Conservation (phyloP, 2,888 invertebrate species). For the Meganola albula region DNA sequence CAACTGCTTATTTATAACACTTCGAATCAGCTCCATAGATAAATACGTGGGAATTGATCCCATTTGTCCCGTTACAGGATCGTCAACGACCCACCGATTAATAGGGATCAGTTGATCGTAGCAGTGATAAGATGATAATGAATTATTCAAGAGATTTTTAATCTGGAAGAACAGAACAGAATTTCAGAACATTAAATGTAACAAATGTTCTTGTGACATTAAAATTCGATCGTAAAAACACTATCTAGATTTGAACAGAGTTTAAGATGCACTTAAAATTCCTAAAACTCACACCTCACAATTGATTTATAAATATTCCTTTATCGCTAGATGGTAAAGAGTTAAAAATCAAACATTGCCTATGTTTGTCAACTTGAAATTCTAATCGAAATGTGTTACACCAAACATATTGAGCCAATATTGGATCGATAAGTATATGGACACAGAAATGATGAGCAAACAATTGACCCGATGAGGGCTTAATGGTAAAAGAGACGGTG, state of each 20-base stretch:
- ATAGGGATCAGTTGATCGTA: slow-evolving; percentile 20
- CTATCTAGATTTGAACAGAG: too few relatives aligned
- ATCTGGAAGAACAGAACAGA: too few relatives aligned
- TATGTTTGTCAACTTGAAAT: slow-evolving; percentile 18
- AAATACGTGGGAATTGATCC: slow-evolving; percentile 32
- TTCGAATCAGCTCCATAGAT: slow-evolving; percentile 29
- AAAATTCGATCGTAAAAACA: too few relatives aligned
- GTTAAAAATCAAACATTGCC: slow-evolving; percentile 23
- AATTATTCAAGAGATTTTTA: not conserved
- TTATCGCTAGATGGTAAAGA: slow-evolving; percentile 19
- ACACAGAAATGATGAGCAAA: slow-evolving; percentile 38
- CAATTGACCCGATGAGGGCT: slow-evolving; percentile 36
- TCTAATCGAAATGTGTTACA: slow-evolving; percentile 32
- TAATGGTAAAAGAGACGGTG: slow-evolving; percentile 45
- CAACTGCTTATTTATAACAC: slow-evolving; percentile 25
- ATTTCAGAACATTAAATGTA: too few relatives aligned
- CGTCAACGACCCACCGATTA: slow-evolving; percentile 23
- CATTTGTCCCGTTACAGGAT: slow-evolving; percentile 27
- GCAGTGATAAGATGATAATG: slow-evolving; percentile 10
- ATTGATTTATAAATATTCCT: slow-evolving; percentile 10
- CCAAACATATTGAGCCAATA: slow-evolving; percentile 34
- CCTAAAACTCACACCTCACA: slow-evolving; percentile 9
- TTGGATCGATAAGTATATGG: slow-evolving; percentile 39
- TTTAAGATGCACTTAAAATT: slow-evolving; percentile 5
- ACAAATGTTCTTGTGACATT: too few relatives aligned